Conservation (phyloP, 2,888 invertebrate genomes). For the Drosophila subsilvestris region DNA sequence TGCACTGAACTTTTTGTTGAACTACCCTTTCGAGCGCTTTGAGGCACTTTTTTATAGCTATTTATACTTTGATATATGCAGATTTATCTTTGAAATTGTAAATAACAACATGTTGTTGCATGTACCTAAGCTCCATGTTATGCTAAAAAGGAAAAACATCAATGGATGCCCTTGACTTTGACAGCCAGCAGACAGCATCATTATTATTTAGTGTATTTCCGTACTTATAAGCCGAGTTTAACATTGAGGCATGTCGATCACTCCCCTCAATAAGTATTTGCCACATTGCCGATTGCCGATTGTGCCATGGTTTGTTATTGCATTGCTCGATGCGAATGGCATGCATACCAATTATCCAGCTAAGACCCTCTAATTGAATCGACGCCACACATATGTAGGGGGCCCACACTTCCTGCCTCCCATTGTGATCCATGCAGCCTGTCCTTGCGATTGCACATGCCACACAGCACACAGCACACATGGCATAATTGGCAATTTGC, state of each 20-base stretch:
- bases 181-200: not conserved
- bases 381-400: constrained; percentile 41
- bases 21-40: no score
- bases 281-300: constrained; percentile 1
- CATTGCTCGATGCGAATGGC: constrained; percentile 36
- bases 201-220: not conserved
- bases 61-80: not conserved
- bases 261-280: not conserved
- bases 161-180: not conserved
- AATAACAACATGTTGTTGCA: not conserved
- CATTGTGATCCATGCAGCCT: constrained; percentile 31
- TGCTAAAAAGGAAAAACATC: no score
- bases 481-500: constrained; percentile 46
- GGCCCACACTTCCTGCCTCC: constrained; percentile 1
- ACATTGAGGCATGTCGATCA: not conserved
- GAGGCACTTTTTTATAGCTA: no score
- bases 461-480: constrained; percentile 1
- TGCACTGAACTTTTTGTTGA: no score
- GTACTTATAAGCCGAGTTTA: not conserved
- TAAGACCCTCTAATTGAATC: constrained; percentile 63
- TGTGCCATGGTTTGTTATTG: constrained; percentile 30
- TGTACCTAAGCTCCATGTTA: no score
- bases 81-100: not conserved
- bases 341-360: constrained; percentile 56
- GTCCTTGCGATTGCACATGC: constrained; percentile 19